Percentiles rank a stretch among this genome's conserved stretches.
Conservation (phyloP, 2,113 vertebrate genomes). For the Sinocyclocheilus rhinocerous region DNA sequence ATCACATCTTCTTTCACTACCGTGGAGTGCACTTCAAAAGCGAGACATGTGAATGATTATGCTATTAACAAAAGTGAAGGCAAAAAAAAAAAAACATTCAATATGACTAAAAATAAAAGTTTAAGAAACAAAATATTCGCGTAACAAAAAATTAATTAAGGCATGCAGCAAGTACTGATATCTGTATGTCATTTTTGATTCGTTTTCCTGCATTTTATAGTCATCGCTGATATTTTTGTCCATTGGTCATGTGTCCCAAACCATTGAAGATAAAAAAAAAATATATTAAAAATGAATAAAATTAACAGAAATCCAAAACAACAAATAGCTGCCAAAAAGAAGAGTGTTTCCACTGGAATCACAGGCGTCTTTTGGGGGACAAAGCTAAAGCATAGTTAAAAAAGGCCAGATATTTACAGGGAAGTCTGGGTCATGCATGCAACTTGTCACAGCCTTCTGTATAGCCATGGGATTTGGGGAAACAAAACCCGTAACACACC, state of each 20-base stretch:
- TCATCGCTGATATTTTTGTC: constrained; percentile 27
- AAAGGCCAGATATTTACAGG: constrained; percentile 76
- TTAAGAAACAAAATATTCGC: constrained; percentile 58
- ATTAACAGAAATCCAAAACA: background rate
- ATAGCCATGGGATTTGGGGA: constrained; percentile 23
- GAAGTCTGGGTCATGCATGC: constrained; percentile 70
- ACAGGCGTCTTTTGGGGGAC: constrained; percentile 31
- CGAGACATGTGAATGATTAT: constrained; percentile 22
- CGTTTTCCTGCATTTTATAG: background rate
- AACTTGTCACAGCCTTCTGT: constrained; percentile 66
- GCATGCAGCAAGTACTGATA: constrained; percentile 69
- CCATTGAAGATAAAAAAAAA: constrained; percentile 54
- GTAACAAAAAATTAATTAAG: constrained; percentile 66
- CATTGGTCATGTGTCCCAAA: background rate
- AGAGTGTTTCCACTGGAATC: constrained; percentile 68
- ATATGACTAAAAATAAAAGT: constrained; percentile 56
- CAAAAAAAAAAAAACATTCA: constrained; percentile 22
- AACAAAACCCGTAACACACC: constrained; percentile 39
- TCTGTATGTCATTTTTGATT: constrained; percentile 57
- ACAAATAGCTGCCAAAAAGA: constrained; percentile 76
- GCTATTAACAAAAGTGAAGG: constrained; percentile 39
- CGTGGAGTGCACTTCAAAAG: constrained; percentile 65
- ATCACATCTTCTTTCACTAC: constrained; percentile 40
- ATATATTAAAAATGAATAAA: constrained; percentile 26
- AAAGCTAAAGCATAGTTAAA: constrained; percentile 54